A percentile compares a stretch with the other conserved stretches of the same genome.
Evolutionary conservation across 1,140 invertebrate species (phyloP).

Genomic region (Sogatella furcifera): DNA sequence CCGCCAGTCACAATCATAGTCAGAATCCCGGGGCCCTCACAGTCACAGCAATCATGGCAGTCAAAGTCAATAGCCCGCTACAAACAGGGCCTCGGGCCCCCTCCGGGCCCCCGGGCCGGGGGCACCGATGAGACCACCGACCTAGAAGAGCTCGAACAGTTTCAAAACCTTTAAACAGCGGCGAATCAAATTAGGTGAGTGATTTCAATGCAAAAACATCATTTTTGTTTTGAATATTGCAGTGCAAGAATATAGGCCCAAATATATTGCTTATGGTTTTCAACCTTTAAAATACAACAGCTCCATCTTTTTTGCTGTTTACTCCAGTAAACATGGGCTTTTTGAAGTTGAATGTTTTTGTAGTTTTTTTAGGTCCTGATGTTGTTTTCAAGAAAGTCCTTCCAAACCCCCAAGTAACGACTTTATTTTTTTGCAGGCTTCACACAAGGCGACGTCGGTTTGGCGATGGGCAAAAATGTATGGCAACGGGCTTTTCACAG

Average conservation of each 20-base stretch:
- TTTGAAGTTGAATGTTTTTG: too few relatives aligned
- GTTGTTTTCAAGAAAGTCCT: too few relatives aligned
- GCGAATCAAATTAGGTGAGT: conserved; percentile 78
- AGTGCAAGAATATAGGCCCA: not conserved
- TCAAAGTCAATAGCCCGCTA: conserved; percentile 33
- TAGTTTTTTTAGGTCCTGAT: too few relatives aligned
- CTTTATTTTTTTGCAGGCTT: conserved; percentile 65
- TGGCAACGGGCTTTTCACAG: conserved; percentile 97
- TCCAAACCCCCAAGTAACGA: too few relatives aligned
- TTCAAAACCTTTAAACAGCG: conserved; percentile 93
- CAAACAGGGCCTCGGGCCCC: conserved; percentile 37
- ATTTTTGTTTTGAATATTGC: not conserved
- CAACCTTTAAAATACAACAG: too few relatives aligned
- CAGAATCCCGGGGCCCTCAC: conserved; percentile 23
- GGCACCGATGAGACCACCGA: conserved; percentile 87
- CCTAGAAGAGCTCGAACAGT: conserved; percentile 90
- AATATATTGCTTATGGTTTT: too few relatives aligned
- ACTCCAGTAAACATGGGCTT: too few relatives aligned
- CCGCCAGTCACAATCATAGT: conserved; percentile 24
- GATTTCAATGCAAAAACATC: not conserved
- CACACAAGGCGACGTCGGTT: conserved; percentile 95
- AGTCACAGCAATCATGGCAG: conserved; percentile 32
- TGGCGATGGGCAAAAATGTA: conserved; percentile 98
- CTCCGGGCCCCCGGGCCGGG: conserved; percentile 50
- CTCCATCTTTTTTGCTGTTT: too few relatives aligned